Percentiles rank a stretch among this genome's conserved stretches.
phyloP scores from a whole-genome alignment of 2,888 invertebrate species.

The Mystacides longicornis region DNA sequence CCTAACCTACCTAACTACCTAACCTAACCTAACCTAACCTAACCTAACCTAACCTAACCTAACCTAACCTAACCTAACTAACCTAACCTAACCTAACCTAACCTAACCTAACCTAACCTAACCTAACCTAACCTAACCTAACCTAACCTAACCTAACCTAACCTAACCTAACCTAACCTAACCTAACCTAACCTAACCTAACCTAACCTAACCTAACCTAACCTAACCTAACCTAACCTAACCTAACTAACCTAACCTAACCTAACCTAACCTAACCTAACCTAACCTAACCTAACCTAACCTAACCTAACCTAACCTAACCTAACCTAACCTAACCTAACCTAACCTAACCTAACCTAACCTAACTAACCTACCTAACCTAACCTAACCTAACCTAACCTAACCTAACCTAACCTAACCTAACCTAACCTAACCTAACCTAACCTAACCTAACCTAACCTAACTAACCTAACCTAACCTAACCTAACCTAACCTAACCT shows the following conservation, averaged over 20 bases:
- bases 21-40: conserved; percentile 52
- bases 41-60: conserved; percentile 25
- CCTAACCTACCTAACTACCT: conserved; percentile 44
- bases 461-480: conserved; percentile 18
- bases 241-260: conserved; percentile 4
- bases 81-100: conserved; percentile 12
- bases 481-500: conserved; percentile 22
- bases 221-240: conserved; percentile 20
- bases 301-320: neutral
- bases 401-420: conserved; percentile 23
- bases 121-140: conserved; percentile 22
- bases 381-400: conserved; percentile 22
- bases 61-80: conserved; percentile 24
- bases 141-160: conserved; percentile 22
- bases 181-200: conserved; percentile 27
- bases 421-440: conserved; percentile 21
- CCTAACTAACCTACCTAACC: conserved; percentile 19
- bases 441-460: conserved; percentile 14
- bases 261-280: conserved; percentile 6
- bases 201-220: conserved; percentile 20
- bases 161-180: conserved; percentile 27
- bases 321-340: conserved; percentile 18
- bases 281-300: neutral
- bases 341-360: conserved; percentile 23
- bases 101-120: conserved; percentile 24